Conservation (phyloP, 1,140 invertebrate genomes). For the Drosophila setifemur region DNA sequence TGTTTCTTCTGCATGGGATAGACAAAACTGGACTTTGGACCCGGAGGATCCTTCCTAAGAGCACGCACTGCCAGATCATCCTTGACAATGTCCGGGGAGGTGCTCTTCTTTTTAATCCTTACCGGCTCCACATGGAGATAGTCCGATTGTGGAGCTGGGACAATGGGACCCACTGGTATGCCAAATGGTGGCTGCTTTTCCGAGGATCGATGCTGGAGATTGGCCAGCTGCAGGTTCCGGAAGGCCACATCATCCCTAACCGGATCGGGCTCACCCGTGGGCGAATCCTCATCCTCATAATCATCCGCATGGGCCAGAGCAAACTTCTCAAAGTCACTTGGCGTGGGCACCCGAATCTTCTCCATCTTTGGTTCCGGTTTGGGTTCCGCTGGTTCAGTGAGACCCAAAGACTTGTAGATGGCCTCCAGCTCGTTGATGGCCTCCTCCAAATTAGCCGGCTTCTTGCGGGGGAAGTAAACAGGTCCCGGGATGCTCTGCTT, state of each 20-base stretch:
- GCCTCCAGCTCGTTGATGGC: conserved; percentile 93
- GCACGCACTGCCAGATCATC: conserved; percentile 94
- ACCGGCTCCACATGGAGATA: conserved; percentile 89
- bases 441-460: conserved; percentile 91
- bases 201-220: conserved; percentile 87
- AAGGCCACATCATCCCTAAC: conserved; percentile 92
- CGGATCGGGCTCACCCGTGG: conserved; percentile 89
- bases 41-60: conserved; percentile 89
- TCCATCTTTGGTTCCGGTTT: conserved; percentile 84
- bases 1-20: conserved; percentile 85
- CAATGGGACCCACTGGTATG: conserved; percentile 91
- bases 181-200: conserved; percentile 95
- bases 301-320: conserved; percentile 72
- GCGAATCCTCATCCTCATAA: conserved; percentile 83
- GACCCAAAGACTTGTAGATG: conserved; percentile 92
- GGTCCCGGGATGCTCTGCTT: conserved; percentile 56
- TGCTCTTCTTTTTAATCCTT: conserved; percentile 76
- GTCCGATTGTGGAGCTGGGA: conserved; percentile 88
- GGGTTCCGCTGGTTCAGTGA: conserved; percentile 90
- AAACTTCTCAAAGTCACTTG: conserved; percentile 78
- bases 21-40: conserved; percentile 50
- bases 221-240: conserved; percentile 90
- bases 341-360: conserved; percentile 84
- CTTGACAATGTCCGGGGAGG: conserved; percentile 89
- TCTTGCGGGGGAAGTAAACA: conserved; percentile 80